These are phyloP conservation scores for Rattus rattus DNA, from an alignment of 2,113 vertebrate genomes.

Conservation along the genomic window DNA sequence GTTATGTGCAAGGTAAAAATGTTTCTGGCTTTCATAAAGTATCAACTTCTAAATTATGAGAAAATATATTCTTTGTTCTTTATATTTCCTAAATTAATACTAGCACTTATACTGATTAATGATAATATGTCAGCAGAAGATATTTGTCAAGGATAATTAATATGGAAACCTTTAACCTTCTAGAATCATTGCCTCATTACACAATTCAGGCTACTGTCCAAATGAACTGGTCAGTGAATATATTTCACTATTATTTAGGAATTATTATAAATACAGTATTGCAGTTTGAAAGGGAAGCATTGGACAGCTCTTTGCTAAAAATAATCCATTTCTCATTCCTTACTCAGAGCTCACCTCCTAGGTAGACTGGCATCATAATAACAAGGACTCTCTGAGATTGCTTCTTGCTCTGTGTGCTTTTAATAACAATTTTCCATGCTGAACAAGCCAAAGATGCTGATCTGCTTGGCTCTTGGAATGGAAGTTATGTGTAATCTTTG, in stretches of 20 bases:
- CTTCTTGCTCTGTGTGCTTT: not conserved
- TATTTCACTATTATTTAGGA: not conserved
- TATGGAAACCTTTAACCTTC: not conserved
- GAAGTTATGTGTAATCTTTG: slow-evolving; percentile 27
- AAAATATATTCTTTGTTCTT: not conserved
- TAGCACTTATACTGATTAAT: not conserved
- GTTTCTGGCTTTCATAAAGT: not conserved
- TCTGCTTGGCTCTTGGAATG: not conserved
- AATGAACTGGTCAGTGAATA: not conserved
- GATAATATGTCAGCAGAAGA: not conserved
- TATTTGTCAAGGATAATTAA: not conserved
- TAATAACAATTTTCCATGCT: not conserved
- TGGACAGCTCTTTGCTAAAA: not conserved
- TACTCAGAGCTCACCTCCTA: not conserved
- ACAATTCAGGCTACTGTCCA: not conserved
- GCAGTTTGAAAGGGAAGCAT: not conserved
- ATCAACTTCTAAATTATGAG: not conserved
- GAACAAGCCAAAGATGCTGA: slow-evolving; percentile 26
- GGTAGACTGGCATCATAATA: not conserved
- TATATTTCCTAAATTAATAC: not conserved
- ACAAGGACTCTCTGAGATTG: not conserved
- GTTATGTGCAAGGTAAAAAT: not conserved
- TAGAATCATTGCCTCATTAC: not conserved
- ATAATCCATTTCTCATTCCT: not conserved
- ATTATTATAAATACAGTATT: not conserved